A percentile compares a stretch with the other conserved stretches of the same genome.
These are phyloP conservation scores for Disparrhopalites patrizii DNA, from an alignment of 2,888 invertebrate species.

Conservation along the genomic window DNA sequence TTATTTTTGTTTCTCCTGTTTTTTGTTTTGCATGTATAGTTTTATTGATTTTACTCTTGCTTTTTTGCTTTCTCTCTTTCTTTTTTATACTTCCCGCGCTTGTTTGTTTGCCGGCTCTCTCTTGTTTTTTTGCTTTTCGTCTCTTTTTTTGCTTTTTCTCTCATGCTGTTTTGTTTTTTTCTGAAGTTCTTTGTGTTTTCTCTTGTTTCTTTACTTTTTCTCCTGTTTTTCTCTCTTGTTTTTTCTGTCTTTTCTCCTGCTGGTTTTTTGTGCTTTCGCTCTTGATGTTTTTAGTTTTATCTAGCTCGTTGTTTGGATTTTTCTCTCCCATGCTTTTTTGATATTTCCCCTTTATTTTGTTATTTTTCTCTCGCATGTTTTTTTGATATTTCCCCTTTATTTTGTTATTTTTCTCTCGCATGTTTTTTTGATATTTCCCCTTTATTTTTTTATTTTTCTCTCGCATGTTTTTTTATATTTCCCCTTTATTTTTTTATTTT, in stretches of 20 bases:
- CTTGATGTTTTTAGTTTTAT: no score
- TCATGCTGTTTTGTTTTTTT: not conserved
- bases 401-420: not conserved
- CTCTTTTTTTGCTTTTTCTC: not conserved
- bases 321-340: not conserved
- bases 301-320: no score
- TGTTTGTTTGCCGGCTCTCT: no score
- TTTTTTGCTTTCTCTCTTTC: no score
- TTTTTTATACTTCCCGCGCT: no score
- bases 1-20: no score
- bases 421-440: not conserved
- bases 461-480: not conserved
- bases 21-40: no score
- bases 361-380: not conserved
- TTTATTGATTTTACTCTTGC: no score
- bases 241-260: not conserved
- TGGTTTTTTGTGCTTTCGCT: no score
- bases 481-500: not conserved
- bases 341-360: not conserved
- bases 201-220: not conserved
- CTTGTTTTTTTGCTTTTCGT: not conserved
- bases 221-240: not conserved
- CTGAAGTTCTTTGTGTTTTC: not conserved
- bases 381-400: not conserved
- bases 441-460: not conserved